A percentile compares a stretch with the other conserved stretches of the same genome.
phyloP scores from a whole-genome alignment of 2,888 invertebrate genomes.

The Drymonia ruficornis region DNA sequence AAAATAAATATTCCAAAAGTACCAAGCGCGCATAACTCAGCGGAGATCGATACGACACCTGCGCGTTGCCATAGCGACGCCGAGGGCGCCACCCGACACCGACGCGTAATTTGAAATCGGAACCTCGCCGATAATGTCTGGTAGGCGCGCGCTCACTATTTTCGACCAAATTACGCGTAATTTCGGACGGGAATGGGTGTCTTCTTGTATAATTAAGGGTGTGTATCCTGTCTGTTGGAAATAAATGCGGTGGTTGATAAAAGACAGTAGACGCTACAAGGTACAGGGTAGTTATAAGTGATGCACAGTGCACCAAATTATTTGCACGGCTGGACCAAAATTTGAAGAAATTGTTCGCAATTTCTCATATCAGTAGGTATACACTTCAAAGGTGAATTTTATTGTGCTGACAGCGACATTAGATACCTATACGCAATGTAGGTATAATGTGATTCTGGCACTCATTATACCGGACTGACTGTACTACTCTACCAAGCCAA shows the following conservation, averaged over 20 bases:
- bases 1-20: slow-evolving; percentile 15
- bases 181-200: slow-evolving; percentile 61
- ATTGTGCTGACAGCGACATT: too few relatives aligned
- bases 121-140: slow-evolving; percentile 79
- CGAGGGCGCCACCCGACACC: slow-evolving; percentile 81
- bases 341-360: too few relatives aligned
- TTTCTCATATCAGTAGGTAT: too few relatives aligned
- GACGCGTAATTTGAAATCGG: slow-evolving; percentile 83
- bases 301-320: too few relatives aligned
- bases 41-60: slow-evolving; percentile 79
- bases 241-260: slow-evolving; percentile 3
- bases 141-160: slow-evolving; percentile 63
- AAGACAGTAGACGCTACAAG: slow-evolving; percentile 2
- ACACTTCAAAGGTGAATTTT: too few relatives aligned
- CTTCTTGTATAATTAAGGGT: slow-evolving; percentile 53
- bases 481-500: too few relatives aligned
- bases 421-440: too few relatives aligned
- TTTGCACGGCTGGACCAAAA: too few relatives aligned
- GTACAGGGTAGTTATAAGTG: neutral
- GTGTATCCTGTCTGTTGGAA: slow-evolving; percentile 42
- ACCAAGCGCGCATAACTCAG: slow-evolving; percentile 53
- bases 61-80: slow-evolving; percentile 76
- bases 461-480: too few relatives aligned
- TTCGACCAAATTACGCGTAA: slow-evolving; percentile 70
- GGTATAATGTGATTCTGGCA: too few relatives aligned